A percentile compares a stretch with the other conserved stretches of the same genome.
Evolutionary conservation across 2,888 invertebrate species (phyloP).

Genomic region (Nycteola revayana): DNA sequence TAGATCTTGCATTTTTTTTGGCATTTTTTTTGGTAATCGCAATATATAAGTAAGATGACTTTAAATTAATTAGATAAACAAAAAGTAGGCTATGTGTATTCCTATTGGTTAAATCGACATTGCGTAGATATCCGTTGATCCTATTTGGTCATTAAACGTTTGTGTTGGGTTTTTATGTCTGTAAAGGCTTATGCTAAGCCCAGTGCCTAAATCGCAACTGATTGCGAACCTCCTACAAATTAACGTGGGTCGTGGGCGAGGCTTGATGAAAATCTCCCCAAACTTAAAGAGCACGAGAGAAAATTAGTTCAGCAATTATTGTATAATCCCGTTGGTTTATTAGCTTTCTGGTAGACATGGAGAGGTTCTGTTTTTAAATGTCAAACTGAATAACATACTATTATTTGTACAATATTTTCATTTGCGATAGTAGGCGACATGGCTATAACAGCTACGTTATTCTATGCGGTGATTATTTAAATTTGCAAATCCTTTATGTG

Average conservation of each 20-base stretch:
- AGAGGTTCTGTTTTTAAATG: conserved; percentile 24
- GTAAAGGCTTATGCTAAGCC: conserved; percentile 29
- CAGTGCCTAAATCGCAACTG: conserved; percentile 32
- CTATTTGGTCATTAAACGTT: conserved; percentile 23
- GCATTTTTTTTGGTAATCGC: too few relatives aligned
- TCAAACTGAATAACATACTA: conserved; percentile 22
- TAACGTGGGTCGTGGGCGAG: conserved; percentile 31
- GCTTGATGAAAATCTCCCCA: conserved; percentile 34
- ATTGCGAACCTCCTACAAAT: conserved; percentile 36
- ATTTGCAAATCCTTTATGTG: conserved; percentile 17
- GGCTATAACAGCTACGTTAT: background rate
- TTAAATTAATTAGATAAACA: too few relatives aligned
- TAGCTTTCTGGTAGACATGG: conserved; percentile 31
- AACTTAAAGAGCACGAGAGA: conserved; percentile 33
- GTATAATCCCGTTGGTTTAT: conserved; percentile 33
- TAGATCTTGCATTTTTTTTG: too few relatives aligned
- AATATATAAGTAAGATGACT: too few relatives aligned
- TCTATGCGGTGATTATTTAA: conserved; percentile 19
- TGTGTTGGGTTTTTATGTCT: conserved; percentile 30
- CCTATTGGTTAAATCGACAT: background rate
- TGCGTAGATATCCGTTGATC: conserved; percentile 6
- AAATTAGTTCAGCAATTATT: conserved; percentile 41
- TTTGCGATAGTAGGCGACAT: background rate
- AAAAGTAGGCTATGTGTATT: too few relatives aligned
- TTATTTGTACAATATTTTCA: conserved; percentile 4